Evolutionary conservation across 2,797 vertebrate species (phyloP), one percentile per base, ranked within the genome.

Genomic region (Percopsis omiscomaycus): DNA sequence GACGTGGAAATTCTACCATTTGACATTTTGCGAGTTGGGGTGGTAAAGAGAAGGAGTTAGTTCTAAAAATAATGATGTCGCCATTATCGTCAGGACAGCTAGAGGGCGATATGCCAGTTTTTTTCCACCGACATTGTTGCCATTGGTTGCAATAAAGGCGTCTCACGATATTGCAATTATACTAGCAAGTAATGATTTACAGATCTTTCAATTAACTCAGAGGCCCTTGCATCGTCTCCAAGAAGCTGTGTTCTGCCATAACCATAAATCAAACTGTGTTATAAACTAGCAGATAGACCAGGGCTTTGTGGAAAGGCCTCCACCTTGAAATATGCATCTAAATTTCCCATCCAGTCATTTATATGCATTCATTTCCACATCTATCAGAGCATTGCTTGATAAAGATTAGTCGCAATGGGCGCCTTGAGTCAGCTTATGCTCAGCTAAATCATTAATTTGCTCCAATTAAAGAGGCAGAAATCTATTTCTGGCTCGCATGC

Each of bases 381-480:
- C 81, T 85, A 86, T 88, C 83, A 75, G 75, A 69, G 79, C 80
- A 59, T 75, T 13, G 82, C 84, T 78, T 86, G 85, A 89, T 87
- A 74, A 88, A 89, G 83, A 91, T 89, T 87, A 89, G 88, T 89
- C 84, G 77, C 87, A 88, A 86, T 88, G 87, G 87, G 81, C 77
- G 88, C 83, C 81, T 89, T 76, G 81, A 84, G 86, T 86, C 86
- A 78, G 80, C 82, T 87, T 86, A 88, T 82, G 80, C 83, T 80
- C 79, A 64, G 77, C 88, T 87, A 88, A 90, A 89, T 89, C 84
- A 88, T 91, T 88, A 69, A 90, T 89, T 90, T 89, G 82, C 85
- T 85, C 79, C 84, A 88, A 91, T 89, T 87, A 88, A 89, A 85
- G 69, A 75, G 75, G 73, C 73, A 10, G 82, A 85, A 86, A 79